phyloP scores from a whole-genome alignment of 2,113 vertebrate genomes.

The Chaetura pelagica region DNA sequence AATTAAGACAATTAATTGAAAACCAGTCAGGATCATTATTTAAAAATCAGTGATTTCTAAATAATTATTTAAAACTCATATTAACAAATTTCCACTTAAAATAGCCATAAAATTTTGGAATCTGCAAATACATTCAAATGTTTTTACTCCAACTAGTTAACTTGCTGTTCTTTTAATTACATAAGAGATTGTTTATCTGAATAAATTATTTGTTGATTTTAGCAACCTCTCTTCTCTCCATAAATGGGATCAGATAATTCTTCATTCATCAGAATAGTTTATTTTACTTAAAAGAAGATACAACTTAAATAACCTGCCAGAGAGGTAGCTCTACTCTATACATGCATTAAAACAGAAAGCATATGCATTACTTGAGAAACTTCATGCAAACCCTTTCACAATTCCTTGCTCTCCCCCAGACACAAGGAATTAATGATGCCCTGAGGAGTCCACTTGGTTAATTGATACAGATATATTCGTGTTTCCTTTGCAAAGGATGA shows the following conservation, averaged over 20 bases:
- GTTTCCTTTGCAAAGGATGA: background rate
- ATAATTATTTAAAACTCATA: background rate
- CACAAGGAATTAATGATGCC: background rate
- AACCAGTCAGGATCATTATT: background rate
- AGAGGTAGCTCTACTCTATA: background rate
- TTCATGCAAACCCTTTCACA: background rate
- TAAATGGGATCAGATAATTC: background rate
- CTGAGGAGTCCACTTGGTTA: background rate
- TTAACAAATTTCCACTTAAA: background rate
- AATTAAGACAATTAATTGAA: slow-evolving; percentile 5
- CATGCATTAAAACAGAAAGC: background rate
- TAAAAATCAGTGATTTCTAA: slow-evolving; percentile 7
- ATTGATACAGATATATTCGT: background rate
- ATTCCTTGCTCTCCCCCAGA: background rate
- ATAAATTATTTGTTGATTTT: background rate
- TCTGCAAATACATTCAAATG: background rate
- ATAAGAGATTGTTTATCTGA: background rate
- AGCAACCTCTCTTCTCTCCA: background rate
- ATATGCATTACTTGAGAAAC: background rate
- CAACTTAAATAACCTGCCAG: background rate
- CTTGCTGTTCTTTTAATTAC: background rate
- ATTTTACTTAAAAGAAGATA: background rate
- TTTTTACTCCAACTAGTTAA: background rate
- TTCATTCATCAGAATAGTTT: background rate
- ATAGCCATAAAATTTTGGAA: background rate